phyloP scores from a whole-genome alignment of 2,888 invertebrate species.

The Ferrisia virgata region DNA sequence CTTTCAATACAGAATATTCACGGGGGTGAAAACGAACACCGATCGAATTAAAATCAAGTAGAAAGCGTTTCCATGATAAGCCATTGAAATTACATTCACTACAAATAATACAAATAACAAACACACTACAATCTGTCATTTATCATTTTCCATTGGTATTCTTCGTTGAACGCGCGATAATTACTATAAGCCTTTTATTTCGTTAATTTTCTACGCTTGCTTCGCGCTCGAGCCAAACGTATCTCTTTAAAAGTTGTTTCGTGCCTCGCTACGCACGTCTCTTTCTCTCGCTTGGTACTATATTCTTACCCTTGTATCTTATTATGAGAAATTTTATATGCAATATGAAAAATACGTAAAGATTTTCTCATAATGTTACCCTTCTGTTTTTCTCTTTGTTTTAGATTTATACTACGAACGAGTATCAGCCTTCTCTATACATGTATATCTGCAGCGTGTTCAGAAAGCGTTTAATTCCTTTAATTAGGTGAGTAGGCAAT shows the following conservation, averaged over 20 bases:
- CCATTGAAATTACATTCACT: not conserved
- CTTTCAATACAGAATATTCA: too few relatives aligned
- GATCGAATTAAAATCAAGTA: not conserved
- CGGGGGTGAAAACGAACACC: not conserved
- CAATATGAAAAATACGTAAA: not conserved
- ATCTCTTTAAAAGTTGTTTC: not conserved
- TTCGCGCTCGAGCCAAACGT: not conserved
- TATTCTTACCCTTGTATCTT: too few relatives aligned
- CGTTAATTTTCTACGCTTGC: not conserved
- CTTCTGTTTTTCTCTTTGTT: too few relatives aligned
- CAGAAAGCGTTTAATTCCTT: not conserved
- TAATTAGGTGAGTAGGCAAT: not conserved
- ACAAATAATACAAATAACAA: too few relatives aligned
- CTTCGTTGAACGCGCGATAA: not conserved
- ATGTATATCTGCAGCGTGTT: not conserved
- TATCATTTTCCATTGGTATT: not conserved
- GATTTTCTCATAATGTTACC: too few relatives aligned
- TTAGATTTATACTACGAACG: too few relatives aligned
- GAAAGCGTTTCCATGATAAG: not conserved
- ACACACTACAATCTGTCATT: not conserved
- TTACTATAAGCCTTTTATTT: not conserved
- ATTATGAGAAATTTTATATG: too few relatives aligned
- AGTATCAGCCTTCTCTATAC: too few relatives aligned
- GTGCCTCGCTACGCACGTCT: not conserved
- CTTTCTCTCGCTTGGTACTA: too few relatives aligned